Conservation (phyloP, 92 coral and sea anemone species). For the Umimayanthus kanabou region DNA sequence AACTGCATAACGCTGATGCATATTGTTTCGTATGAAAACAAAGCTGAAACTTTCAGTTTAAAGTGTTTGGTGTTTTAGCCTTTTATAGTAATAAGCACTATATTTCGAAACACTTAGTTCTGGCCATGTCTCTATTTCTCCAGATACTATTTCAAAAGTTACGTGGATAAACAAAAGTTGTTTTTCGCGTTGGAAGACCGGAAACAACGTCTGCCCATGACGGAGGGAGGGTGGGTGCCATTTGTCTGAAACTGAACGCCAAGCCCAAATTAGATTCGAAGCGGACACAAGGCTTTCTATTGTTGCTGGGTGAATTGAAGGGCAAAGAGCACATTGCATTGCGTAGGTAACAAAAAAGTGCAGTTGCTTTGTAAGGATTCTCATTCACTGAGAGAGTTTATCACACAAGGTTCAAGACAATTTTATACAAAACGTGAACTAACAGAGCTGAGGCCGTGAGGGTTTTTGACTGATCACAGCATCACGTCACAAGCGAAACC, state of each 20-base stretch:
- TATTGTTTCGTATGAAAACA: background rate
- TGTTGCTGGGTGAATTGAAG: constrained; percentile 1
- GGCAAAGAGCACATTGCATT: background rate
- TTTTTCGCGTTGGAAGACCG: background rate
- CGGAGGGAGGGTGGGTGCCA: constrained; percentile 36
- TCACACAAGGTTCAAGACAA: background rate
- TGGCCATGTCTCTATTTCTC: background rate
- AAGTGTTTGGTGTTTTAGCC: background rate
- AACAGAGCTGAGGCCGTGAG: background rate
- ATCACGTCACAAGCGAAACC: constrained; percentile 18
- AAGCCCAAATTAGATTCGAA: constrained; percentile 12
- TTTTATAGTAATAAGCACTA: background rate
- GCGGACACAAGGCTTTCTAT: constrained; percentile 15
- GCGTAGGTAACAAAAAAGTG: constrained; percentile 35
- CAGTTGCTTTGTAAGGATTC: background rate
- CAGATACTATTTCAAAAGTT: background rate
- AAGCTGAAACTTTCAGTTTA: background rate
- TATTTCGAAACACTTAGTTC: too few relatives aligned
- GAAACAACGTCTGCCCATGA: constrained; percentile 10
- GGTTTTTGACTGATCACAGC: constrained; percentile 1
- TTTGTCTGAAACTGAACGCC: background rate
- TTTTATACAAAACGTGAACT: background rate
- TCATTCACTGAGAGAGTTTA: background rate
- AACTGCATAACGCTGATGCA: too few relatives aligned
- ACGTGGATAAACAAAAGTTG: background rate